Percentiles rank a stretch among this genome's conserved stretches.
phyloP scores from a whole-genome alignment of 2,113 vertebrate species.

The Thymallus thymallus region DNA sequence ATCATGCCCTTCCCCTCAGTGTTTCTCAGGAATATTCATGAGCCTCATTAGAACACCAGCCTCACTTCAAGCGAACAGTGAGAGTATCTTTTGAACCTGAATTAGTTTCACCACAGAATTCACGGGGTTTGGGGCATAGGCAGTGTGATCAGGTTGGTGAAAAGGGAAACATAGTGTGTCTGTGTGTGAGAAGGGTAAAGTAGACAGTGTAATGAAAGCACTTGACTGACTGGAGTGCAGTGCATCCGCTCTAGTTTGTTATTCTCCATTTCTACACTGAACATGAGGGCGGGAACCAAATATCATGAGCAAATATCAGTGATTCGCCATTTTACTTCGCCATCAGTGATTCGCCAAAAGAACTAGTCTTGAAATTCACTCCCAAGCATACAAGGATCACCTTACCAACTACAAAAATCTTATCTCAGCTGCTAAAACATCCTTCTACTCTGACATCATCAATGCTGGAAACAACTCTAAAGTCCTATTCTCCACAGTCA shows the following conservation, averaged over 20 bases:
- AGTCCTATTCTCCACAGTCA: too few species aligned
- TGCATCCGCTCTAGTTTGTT: background rate
- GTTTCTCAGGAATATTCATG: conserved; percentile 5
- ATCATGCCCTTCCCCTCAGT: background rate
- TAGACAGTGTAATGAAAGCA: background rate
- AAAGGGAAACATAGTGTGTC: background rate
- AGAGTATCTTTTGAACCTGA: background rate
- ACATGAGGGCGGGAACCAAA: background rate
- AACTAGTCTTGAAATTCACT: too few species aligned
- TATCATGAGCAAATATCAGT: background rate
- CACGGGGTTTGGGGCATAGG: background rate
- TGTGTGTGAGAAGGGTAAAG: background rate
- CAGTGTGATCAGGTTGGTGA: background rate
- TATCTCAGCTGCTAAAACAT: too few species aligned
- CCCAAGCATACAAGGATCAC: too few species aligned
- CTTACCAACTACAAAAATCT: too few species aligned
- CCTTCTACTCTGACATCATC: too few species aligned
- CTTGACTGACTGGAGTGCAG: background rate
- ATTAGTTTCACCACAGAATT: background rate
- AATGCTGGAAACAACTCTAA: too few species aligned
- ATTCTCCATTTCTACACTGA: background rate
- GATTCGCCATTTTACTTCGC: background rate
- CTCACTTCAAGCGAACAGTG: too few species aligned
- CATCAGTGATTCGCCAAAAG: too few species aligned
- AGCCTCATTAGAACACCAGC: background rate